phyloP scores from a whole-genome alignment of 1,140 invertebrate species.

The Metaphire vulgaris region DNA sequence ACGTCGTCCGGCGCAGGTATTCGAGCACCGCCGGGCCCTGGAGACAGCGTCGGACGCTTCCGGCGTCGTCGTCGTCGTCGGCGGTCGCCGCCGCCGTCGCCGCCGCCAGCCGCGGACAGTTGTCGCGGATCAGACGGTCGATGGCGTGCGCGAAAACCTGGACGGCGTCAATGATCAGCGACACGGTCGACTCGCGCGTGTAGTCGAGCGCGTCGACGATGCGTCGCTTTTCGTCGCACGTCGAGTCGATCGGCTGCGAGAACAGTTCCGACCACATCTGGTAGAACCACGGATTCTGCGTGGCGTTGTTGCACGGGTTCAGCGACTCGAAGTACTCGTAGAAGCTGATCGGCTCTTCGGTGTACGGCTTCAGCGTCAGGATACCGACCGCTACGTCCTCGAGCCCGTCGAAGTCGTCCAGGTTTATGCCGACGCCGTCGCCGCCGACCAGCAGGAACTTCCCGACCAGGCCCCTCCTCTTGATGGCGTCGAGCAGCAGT shows the following conservation, averaged over 20 bases:
- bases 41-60: slow-evolving; percentile 30
- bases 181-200: neutral
- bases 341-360: slow-evolving; percentile 6
- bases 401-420: slow-evolving; percentile 24
- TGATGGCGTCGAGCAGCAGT: slow-evolving; percentile 6
- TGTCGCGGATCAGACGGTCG: slow-evolving; percentile 11
- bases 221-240: neutral
- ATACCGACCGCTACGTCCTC: slow-evolving; percentile 21
- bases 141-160: slow-evolving; percentile 24
- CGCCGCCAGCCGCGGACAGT: neutral
- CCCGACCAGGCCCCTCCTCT: neutral
- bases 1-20: slow-evolving; percentile 32
- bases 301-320: neutral
- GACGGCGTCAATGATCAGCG: slow-evolving; percentile 21
- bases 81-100: neutral
- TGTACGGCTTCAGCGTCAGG: slow-evolving; percentile 11
- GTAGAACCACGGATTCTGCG: slow-evolving; percentile 27
- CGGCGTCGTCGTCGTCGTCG: neutral
- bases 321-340: slow-evolving; percentile 20
- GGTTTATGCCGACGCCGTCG: slow-evolving; percentile 26
- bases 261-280: slow-evolving; percentile 27
- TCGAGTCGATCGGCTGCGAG: neutral
- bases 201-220: slow-evolving; percentile 1
- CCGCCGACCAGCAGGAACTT: slow-evolving; percentile 24
- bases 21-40: slow-evolving; percentile 28